Conservation (phyloP, 2,797 vertebrate species). For the Chaetodon trifasciatus region DNA sequence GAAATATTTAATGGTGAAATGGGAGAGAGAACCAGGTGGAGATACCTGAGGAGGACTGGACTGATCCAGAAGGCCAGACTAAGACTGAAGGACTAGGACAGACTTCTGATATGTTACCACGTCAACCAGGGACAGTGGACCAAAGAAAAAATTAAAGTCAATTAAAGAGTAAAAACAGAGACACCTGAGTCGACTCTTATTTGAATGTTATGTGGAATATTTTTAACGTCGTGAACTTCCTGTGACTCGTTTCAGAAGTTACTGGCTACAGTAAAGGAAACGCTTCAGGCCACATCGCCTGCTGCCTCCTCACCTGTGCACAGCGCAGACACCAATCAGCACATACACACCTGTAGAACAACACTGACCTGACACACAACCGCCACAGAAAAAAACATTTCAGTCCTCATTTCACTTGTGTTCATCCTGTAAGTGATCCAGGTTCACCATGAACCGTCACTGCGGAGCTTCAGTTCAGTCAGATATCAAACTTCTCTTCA, state of each 20-base stretch:
- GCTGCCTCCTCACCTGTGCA: background rate
- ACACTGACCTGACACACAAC: background rate
- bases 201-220: background rate
- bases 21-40: too few relatives aligned
- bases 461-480: conserved; percentile 41
- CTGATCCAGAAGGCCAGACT: too few relatives aligned
- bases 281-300: background rate
- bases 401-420: background rate
- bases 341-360: background rate
- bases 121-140: too few relatives aligned
- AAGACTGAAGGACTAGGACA: too few relatives aligned
- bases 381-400: background rate
- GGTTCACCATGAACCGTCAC: background rate
- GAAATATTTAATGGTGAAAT: too few relatives aligned
- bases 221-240: background rate
- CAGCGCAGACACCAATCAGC: background rate
- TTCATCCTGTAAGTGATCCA: background rate
- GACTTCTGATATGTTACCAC: too few relatives aligned
- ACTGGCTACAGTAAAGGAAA: background rate
- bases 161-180: background rate
- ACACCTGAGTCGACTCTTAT: background rate
- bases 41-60: too few relatives aligned
- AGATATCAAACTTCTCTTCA: conserved; percentile 99
- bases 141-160: too few relatives aligned
- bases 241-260: background rate